A percentile compares a stretch with the other conserved stretches of the same genome.
Evolutionary conservation across 2,797 vertebrate species (phyloP).

Genomic region (Ataeniobius toweri): DNA sequence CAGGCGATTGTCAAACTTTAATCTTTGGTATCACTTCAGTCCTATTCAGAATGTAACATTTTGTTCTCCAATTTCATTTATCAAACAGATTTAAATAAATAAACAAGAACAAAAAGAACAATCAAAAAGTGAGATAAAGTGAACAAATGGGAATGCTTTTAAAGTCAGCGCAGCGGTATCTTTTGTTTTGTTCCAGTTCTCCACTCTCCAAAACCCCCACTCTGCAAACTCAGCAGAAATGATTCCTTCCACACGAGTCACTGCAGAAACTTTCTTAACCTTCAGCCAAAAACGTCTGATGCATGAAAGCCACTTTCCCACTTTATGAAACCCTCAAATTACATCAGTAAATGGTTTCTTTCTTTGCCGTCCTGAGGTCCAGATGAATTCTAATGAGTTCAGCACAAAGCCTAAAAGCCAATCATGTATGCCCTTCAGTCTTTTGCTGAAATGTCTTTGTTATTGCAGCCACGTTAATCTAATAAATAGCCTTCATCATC

Average conservation of each 20-base stretch:
- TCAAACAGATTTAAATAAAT: not conserved
- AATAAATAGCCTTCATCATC: constrained; percentile 61
- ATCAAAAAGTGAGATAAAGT: constrained; percentile 9
- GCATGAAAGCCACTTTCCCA: constrained; percentile 62
- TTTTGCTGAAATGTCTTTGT: constrained; percentile 60
- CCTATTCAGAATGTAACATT: not conserved
- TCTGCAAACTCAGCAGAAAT: constrained; percentile 53
- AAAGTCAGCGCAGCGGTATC: constrained; percentile 7
- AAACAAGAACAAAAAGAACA: not conserved
- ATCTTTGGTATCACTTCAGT: constrained; percentile 8
- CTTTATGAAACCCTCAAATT: constrained; percentile 59
- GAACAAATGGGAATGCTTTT: constrained; percentile 9
- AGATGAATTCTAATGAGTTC: constrained; percentile 72
- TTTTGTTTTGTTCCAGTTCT: constrained; percentile 20
- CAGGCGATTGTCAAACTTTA: not conserved
- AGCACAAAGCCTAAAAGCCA: constrained; percentile 56
- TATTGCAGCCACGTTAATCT: constrained; percentile 46
- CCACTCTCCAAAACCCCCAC: constrained; percentile 15
- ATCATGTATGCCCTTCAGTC: constrained; percentile 69
- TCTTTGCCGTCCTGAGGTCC: constrained; percentile 52
- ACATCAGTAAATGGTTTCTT: constrained; percentile 59
- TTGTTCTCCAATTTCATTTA: not conserved
- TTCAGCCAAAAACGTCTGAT: constrained; percentile 65
- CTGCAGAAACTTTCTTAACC: constrained; percentile 52
- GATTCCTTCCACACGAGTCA: constrained; percentile 35